phyloP scores from a whole-genome alignment of 2,888 invertebrate genomes.

The Epinotia ramella region DNA sequence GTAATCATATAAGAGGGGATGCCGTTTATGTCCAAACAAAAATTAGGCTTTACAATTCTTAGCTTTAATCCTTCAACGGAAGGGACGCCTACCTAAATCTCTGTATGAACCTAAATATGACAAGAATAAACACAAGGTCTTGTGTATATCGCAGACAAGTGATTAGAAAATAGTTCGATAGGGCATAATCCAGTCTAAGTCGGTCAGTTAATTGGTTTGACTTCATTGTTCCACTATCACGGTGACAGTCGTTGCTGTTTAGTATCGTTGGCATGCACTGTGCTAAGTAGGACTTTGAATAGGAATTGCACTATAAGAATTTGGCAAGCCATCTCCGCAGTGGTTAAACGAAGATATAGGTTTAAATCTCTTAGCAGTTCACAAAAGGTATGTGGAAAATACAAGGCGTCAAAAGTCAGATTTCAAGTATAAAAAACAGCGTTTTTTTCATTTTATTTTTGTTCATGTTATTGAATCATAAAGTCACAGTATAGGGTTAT shows the following conservation, averaged over 20 bases:
- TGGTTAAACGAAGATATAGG: background rate
- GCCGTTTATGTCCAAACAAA: too few species aligned
- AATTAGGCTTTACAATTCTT: too few species aligned
- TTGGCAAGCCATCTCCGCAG: constrained; percentile 22
- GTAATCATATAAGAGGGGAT: too few species aligned
- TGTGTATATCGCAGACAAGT: background rate
- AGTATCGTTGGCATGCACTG: constrained; percentile 24
- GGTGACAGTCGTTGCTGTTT: constrained; percentile 12
- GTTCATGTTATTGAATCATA: too few species aligned
- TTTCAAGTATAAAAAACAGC: background rate
- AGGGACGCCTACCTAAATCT: too few species aligned
- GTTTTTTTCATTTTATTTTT: too few species aligned
- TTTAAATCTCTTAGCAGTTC: background rate
- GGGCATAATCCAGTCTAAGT: constrained; percentile 3
- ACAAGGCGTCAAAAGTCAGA: background rate
- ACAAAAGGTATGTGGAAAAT: background rate
- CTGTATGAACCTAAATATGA: background rate
- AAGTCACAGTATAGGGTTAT: background rate
- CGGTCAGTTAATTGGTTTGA: constrained; percentile 20
- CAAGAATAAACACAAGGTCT: constrained; percentile 5
- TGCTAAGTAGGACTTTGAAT: constrained; percentile 25
- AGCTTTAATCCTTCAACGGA: too few species aligned
- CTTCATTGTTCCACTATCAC: constrained; percentile 27
- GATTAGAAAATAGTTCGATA: constrained; percentile 8
- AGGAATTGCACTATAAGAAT: constrained; percentile 31